Percentiles rank a stretch among this genome's conserved stretches.
These are phyloP conservation scores for Theretra japonica DNA, from an alignment of 2,888 invertebrate species.

Conservation along the genomic window DNA sequence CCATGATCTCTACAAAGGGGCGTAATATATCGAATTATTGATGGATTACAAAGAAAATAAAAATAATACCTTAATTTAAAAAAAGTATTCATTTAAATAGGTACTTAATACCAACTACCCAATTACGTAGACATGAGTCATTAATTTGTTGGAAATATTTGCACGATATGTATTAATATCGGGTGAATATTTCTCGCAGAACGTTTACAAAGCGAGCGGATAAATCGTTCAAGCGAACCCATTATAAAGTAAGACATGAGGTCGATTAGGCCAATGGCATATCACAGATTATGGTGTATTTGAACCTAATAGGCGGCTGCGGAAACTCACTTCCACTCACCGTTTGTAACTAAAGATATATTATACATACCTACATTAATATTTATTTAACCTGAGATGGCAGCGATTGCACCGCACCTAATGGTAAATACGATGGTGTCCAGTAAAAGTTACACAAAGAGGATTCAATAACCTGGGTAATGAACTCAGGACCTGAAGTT, in stretches of 20 bases:
- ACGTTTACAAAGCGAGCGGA: conserved; percentile 36
- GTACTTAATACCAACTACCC: neutral
- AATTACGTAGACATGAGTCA: conserved; percentile 6
- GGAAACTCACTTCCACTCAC: conserved; percentile 4
- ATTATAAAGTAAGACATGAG: conserved; percentile 39
- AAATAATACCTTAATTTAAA: neutral
- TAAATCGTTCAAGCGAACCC: conserved; percentile 42
- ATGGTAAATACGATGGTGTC: too few species aligned
- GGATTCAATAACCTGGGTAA: too few species aligned
- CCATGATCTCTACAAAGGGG: too few species aligned
- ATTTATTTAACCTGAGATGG: too few species aligned
- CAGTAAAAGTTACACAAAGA: too few species aligned
- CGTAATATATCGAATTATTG: too few species aligned
- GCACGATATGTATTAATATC: conserved; percentile 25
- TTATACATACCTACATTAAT: too few species aligned
- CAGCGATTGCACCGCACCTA: too few species aligned
- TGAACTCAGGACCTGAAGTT: too few species aligned
- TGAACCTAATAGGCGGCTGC: conserved; percentile 4
- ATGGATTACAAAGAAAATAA: too few species aligned
- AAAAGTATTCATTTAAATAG: neutral
- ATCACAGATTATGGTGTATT: conserved; percentile 26
- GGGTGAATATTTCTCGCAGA: conserved; percentile 36
- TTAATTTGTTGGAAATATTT: conserved; percentile 18
- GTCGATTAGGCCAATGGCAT: conserved; percentile 34
- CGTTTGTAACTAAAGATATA: neutral